Base-by-base conservation (phyloP, 2,113 vertebrate genomes). In the Oreochromis tanganicae region DNA sequence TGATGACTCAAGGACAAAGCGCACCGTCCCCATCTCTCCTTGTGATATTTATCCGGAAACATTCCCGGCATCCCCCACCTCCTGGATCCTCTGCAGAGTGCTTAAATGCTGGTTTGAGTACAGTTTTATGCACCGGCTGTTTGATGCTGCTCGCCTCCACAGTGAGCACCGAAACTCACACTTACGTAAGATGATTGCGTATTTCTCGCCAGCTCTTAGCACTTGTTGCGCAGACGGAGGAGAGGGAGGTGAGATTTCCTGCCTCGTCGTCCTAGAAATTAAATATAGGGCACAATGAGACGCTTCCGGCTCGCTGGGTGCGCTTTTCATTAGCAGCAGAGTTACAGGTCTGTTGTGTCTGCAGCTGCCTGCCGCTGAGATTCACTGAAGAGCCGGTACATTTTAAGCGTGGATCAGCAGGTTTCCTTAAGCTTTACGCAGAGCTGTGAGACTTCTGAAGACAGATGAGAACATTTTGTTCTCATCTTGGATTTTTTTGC, bases 171-270 rank as follows among this genome's bases (percentile, higher is more conserved):
- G 50, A 71, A 21, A 27, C 87, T 78, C 90, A 82, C 93, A 89
- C 90, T 96, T 96, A 96, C 94, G 94, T 96, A 96, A 96, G 80
- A 82, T 81, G 88, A 93, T 92, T 94, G 93, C 95, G 94, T 94
- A 91, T 95, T 94, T 95, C 88, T 90, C 93, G 68, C 86, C 93
- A 82, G 88, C 81, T 5, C 50, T 66, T 38, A 27, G 82, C 94
- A 96, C 95, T 89, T 96, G 95, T 95, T 95, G 95, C 92, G 88
- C 93, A 91, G 86, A 84, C 55, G 19, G 50, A 56, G 21, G 80
- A 56, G 84, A 84, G 81, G 61, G 87, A 34, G 84, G 85, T 54
- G 63, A 81, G 41, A 75, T 75, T 75, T 81, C 82, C 54, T 56
- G 81, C 36, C 63, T 88, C 89, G 4, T 56, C 63, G 91, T 89